Percentiles rank a stretch among this genome's conserved stretches.
phyloP scores from a whole-genome alignment of 2,888 invertebrate genomes.

The Ichneumon xanthorius region DNA sequence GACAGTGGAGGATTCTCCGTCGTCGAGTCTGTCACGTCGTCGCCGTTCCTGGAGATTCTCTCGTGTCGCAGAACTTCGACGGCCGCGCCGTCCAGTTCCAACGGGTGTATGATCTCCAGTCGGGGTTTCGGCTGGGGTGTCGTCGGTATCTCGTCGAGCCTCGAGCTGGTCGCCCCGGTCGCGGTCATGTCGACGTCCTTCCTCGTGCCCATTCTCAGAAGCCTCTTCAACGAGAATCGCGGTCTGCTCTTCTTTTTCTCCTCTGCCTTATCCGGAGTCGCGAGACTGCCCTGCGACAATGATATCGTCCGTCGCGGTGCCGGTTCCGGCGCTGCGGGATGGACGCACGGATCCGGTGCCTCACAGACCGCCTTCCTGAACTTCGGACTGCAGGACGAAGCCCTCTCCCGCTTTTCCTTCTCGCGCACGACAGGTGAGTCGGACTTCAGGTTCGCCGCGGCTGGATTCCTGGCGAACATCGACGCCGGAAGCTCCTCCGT shows the following conservation, averaged over 20 bases:
- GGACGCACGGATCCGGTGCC: conserved; percentile 80
- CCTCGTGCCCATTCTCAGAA: conserved; percentile 91
- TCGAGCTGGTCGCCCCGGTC: conserved; percentile 82
- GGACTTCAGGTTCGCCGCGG: conserved; percentile 86
- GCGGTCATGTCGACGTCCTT: conserved; percentile 88
- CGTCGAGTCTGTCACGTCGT: conserved; percentile 82
- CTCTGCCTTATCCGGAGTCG: conserved; percentile 82
- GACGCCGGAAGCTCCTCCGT: conserved; percentile 86
- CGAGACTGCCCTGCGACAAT: conserved; percentile 91
- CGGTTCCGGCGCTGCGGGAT: conserved; percentile 85
- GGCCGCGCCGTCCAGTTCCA: conserved; percentile 92
- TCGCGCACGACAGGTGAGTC: conserved; percentile 91
- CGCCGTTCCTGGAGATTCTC: conserved; percentile 81
- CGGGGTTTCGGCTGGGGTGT: conserved; percentile 90
- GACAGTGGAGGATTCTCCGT: conserved; percentile 70
- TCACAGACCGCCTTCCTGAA: conserved; percentile 85
- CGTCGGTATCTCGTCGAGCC: conserved; percentile 87
- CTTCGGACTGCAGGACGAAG: conserved; percentile 88
- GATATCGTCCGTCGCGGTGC: conserved; percentile 90
- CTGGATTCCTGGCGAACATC: conserved; percentile 88
- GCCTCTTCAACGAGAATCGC: conserved; percentile 93
- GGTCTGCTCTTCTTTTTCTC: conserved; percentile 89
- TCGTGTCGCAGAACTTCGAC: conserved; percentile 90
- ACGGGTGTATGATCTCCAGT: conserved; percentile 94
- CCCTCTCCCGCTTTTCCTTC: conserved; percentile 91